Evolutionary conservation across 2,113 vertebrate species (phyloP).

Genomic region (Psilopogon haemacephalus): DNA sequence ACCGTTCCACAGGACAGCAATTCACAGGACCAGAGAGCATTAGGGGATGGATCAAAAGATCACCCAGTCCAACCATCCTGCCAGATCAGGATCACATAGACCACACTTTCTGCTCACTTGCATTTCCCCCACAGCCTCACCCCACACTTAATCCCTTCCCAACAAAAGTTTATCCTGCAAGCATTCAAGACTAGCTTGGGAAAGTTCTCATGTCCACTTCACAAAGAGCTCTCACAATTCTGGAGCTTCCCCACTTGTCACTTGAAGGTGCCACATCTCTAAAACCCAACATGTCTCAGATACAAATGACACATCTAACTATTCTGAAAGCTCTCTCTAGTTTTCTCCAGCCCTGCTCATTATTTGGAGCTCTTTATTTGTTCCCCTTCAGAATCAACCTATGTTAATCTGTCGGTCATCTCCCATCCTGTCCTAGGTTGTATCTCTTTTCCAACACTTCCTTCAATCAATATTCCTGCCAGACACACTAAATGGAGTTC

Average conservation of each 20-base stretch:
- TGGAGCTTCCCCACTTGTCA: neutral
- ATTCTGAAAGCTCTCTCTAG: neutral
- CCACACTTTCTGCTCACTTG: neutral
- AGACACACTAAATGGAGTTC: neutral
- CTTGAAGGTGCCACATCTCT: neutral
- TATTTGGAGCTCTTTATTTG: neutral
- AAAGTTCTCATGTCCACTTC: neutral
- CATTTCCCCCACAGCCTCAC: neutral
- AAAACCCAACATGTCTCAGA: neutral
- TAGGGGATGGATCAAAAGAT: too few relatives aligned
- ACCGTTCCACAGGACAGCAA: neutral
- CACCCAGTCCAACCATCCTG: too few relatives aligned
- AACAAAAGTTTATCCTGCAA: neutral
- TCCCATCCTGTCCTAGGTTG: neutral
- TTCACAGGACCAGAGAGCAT: too few relatives aligned
- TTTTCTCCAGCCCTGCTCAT: neutral
- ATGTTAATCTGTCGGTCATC: slow-evolving; percentile 37
- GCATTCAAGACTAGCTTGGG: neutral
- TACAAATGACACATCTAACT: neutral
- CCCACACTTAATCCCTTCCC: neutral
- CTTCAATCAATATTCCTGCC: slow-evolving; percentile 53
- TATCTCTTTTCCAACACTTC: slow-evolving; percentile 17
- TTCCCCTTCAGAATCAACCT: slow-evolving; percentile 22
- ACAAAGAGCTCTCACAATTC: neutral
- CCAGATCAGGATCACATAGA: too few relatives aligned